Evolutionary conservation across 2,888 invertebrate genomes (phyloP), one percentile per base, ranked within the genome.

Genomic region (Drosophila crucigera): DNA sequence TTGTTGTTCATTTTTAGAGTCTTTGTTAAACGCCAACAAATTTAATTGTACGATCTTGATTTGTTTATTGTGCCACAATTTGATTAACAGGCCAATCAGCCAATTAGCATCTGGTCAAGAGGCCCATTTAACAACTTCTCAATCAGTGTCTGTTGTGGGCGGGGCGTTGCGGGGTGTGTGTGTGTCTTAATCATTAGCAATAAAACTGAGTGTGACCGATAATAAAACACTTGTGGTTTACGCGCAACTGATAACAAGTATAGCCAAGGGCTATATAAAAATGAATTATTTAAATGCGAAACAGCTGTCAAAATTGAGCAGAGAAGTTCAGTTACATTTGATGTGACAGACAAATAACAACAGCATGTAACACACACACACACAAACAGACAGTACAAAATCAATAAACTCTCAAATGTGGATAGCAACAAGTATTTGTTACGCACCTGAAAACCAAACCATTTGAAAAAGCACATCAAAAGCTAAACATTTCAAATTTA

Each of bases 61-160:
- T 66, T 49, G 31, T 2, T 47, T 25, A 47, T 50, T 70, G 50
- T 30, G 25, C 37, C 28, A 60, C 50, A 68, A 66, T 67, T 68
- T 65, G 64, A 86, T 89, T 89, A 83, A 71, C 84, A 68, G 22
- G 11, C 61, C 71, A 60, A 55, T 77, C 71, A 33, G 39, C 52
- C 58, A 80, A 84, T 84, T 84, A 84, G 78, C 83, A 63, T 70
- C 79, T 83, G 16, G 33, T 43, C 39, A 53, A 53, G 33, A 30
- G 28, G 28, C 37, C 25, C 49, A 49, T 49, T 73, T 33, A 39
- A 56, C 35, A 43, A 54, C 64, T n/a, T 58, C 43, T 43, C 16
- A 53, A 28, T 52, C 7, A 30, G 49, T 6, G 5, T 10, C 11
- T n/a, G 22, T 31, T 33, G 2, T 43, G 35, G 11, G 19, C 37